Evolutionary conservation across 1,140 invertebrate genomes (phyloP), one percentile per base, ranked within the genome.

Genomic region (Drosophila cardini): DNA sequence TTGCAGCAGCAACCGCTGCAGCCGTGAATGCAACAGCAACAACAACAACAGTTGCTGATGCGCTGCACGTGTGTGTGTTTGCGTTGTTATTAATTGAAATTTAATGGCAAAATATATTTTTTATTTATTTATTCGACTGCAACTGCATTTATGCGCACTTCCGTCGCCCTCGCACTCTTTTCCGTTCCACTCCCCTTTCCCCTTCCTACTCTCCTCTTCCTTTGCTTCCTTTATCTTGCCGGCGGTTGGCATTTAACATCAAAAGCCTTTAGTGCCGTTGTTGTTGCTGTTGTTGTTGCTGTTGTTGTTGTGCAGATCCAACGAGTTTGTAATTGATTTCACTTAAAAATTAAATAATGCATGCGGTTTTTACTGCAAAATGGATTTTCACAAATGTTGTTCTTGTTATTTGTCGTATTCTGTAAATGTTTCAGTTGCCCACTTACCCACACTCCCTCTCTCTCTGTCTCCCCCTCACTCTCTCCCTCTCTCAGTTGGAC

Each of bases 291-390:
- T 13, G 45, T 11, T 46, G 48, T 53, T 4, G 21, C 5, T 57
- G 38, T 11, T 43, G 16, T 15, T 13, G 45, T 11, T 46, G 48
- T 53, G 13, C 38, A 48, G 18, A 43, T 43, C 70, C 77, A 74
- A 89, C 70, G 67, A 80, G 84, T 68, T 74, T 89, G 84, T 89
- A 89, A 89, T 89, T 89, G 84, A 89, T 90, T 90, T 90, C 86
- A 90, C 87, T 90, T 90, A 90, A 90, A 90, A 90, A 83, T 90
- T 90, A 90, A 90, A 90, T 90, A 90, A 90, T 90, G 68, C 79
- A 90, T 90, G 87, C 79, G 86, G 84, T 89, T 89, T 89, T 89
- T 78, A 89, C 80, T 89, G 84, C 78, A 89, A 89, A 89, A 89
- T 89, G 84, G 62, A 84, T 89, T 89, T 89, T 89, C 53, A 60